Conservation (phyloP, 2,888 invertebrate species). For the Polymixis flavicincta region DNA sequence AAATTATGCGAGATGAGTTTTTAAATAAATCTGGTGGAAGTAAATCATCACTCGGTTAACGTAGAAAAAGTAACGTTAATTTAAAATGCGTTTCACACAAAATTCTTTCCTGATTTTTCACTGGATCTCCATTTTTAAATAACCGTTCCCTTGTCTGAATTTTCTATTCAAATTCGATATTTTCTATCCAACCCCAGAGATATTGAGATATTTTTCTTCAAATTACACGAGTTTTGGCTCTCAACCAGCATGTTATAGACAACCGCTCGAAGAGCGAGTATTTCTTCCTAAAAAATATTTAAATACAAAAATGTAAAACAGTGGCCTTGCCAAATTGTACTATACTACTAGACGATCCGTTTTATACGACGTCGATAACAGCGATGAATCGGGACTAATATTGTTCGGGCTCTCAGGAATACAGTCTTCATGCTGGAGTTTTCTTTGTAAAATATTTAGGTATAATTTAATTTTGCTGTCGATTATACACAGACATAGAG, state of each 20-base stretch:
- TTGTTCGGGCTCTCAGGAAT: slow-evolving; percentile 36
- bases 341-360: slow-evolving; percentile 70
- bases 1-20: not conserved
- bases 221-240: slow-evolving; percentile 1
- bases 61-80: not conserved
- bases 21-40: not conserved
- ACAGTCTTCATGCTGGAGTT: slow-evolving; percentile 21
- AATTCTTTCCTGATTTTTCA: not conserved
- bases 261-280: slow-evolving; percentile 60
- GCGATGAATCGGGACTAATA: slow-evolving; percentile 50
- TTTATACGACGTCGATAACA: slow-evolving; percentile 50
- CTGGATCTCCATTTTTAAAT: not conserved
- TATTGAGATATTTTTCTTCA: not conserved
- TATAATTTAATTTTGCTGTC: not conserved
- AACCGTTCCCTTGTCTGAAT: not conserved
- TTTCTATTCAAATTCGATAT: not conserved
- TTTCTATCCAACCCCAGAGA: not conserved
- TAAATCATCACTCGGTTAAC: not conserved
- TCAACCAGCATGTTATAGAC: slow-evolving; percentile 50
- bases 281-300: slow-evolving; percentile 70
- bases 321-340: slow-evolving; percentile 83
- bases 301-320: slow-evolving; percentile 71
- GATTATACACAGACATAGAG: not conserved
- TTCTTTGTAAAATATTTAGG: slow-evolving; percentile 3
- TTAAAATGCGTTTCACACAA: not conserved